Evolutionary conservation across 2,888 invertebrate species (phyloP).

Genomic region (Brenthis ino): DNA sequence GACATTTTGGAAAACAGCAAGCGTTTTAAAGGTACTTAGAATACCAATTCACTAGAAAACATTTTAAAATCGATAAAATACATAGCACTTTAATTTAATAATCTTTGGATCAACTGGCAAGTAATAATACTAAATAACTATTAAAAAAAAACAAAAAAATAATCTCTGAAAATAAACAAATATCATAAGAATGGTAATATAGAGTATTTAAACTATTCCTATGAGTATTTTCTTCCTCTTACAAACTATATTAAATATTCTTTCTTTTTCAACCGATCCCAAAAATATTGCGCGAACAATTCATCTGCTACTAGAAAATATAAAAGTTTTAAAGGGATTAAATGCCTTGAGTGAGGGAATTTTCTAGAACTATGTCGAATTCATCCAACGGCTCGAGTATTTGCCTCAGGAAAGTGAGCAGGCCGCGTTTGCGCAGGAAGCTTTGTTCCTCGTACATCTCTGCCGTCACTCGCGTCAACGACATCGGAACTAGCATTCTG

Average conservation of each 20-base stretch:
- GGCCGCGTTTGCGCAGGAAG: slow-evolving; percentile 93
- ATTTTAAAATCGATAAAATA: slow-evolving; percentile 1
- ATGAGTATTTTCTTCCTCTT: slow-evolving; percentile 41
- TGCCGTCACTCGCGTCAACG: slow-evolving; percentile 91
- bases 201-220: slow-evolving; percentile 40
- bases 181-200: slow-evolving; percentile 44
- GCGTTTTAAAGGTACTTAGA: slow-evolving; percentile 6
- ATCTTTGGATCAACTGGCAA: slow-evolving; percentile 75
- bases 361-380: slow-evolving; percentile 92
- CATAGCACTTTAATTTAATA: slow-evolving; percentile 42
- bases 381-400: slow-evolving; percentile 95
- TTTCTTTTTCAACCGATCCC: slow-evolving; percentile 15
- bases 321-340: slow-evolving; percentile 43
- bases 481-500: slow-evolving; percentile 95
- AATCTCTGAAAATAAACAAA: slow-evolving; percentile 62
- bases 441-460: slow-evolving; percentile 99
- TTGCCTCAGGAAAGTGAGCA: slow-evolving; percentile 94
- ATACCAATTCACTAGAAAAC: background rate
- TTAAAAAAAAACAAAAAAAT: slow-evolving; percentile 51
- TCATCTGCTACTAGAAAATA: slow-evolving; percentile 34
- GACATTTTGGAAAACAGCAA: background rate
- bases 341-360: slow-evolving; percentile 88
- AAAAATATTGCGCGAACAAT: slow-evolving; percentile 30
- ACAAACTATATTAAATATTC: slow-evolving; percentile 27
- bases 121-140: slow-evolving; percentile 57